phyloP scores from a whole-genome alignment of 2,888 invertebrate species.

The Polydrusus cervinus region DNA sequence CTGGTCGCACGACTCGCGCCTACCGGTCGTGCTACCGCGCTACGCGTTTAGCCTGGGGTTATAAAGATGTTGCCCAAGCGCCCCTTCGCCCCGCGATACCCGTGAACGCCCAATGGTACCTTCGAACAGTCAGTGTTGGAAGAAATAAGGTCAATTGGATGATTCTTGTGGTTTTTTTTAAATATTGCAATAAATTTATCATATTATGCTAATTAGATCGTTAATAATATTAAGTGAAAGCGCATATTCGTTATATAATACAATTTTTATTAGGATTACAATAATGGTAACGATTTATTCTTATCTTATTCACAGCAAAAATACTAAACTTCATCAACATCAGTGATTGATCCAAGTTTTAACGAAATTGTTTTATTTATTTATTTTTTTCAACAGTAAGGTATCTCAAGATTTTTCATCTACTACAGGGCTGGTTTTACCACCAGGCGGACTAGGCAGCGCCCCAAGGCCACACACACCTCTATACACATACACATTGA shows the following conservation, averaged over 20 bases:
- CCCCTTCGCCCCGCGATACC: conserved; percentile 31
- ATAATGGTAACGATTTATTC: background rate
- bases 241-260: background rate
- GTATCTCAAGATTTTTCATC: too few species aligned
- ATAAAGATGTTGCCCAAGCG: conserved; percentile 52
- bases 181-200: background rate
- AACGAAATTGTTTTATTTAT: too few species aligned
- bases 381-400: too few species aligned
- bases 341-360: too few species aligned
- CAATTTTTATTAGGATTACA: background rate
- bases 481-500: too few species aligned
- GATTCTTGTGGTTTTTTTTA: conserved; percentile 33
- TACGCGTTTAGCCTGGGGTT: conserved; percentile 62
- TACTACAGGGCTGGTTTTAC: too few species aligned
- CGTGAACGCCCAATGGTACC: conserved; percentile 42
- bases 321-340: too few species aligned
- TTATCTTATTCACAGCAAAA: too few species aligned
- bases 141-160: conserved; percentile 30
- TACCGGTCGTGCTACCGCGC: conserved; percentile 76
- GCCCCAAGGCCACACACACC: too few species aligned
- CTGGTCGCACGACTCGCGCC: conserved; percentile 63
- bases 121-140: conserved; percentile 37
- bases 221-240: background rate
- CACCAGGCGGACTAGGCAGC: too few species aligned
- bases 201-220: background rate